Percentiles rank a stretch among this genome's conserved stretches.
Conservation (phyloP, 2,113 vertebrate species). For the Hydropotes inermis region DNA sequence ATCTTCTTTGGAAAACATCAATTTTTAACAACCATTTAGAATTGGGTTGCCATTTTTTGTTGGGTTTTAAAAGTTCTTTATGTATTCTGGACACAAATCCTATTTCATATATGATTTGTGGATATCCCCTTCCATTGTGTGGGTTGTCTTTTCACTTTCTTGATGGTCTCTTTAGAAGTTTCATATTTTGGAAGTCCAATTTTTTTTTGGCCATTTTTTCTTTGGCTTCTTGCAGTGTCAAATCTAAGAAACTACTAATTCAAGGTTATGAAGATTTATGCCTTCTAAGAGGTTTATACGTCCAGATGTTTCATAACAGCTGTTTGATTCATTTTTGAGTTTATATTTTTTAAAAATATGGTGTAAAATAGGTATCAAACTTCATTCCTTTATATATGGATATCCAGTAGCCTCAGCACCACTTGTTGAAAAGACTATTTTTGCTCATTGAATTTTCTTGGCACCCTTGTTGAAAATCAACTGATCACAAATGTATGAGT, state of each 20-base stretch:
- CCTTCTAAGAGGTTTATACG: not conserved
- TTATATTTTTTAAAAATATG: not conserved
- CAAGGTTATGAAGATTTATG: not conserved
- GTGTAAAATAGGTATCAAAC: not conserved
- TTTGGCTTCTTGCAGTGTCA: not conserved
- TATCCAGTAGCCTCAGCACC: not conserved
- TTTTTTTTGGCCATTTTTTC: not conserved
- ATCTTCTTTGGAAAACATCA: not conserved
- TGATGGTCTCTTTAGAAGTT: not conserved
- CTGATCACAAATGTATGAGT: not conserved
- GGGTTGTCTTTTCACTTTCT: not conserved
- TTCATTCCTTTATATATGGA: not conserved
- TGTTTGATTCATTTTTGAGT: not conserved
- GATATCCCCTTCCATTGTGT: not conserved
- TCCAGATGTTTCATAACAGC: not conserved
- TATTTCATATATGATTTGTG: not conserved
- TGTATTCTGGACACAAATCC: not conserved
- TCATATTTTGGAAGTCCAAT: not conserved
- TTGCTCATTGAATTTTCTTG: not conserved
- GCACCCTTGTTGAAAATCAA: not conserved
- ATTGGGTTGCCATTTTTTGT: not conserved
- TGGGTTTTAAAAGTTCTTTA: not conserved
- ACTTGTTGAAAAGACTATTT: not conserved
- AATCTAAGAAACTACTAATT: not conserved
- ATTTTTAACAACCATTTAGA: not conserved